These are phyloP conservation scores for Pipistrellus kuhlii DNA, from an alignment of 2,797 vertebrate genomes.

Conservation along the genomic window DNA sequence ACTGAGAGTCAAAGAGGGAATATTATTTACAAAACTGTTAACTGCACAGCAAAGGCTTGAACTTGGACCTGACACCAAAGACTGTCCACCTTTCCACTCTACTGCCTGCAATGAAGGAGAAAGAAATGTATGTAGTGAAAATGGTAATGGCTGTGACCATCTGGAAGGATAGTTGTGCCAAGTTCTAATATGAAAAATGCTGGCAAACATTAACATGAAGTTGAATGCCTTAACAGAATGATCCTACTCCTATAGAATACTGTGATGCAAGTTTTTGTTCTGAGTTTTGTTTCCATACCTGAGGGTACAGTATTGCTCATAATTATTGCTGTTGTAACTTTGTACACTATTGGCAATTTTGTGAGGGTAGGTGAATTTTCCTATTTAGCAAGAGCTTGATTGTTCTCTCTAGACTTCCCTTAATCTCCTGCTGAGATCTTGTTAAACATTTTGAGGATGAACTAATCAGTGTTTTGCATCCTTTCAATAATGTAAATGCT, in stretches of 20 bases:
- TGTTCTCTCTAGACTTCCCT: constrained; percentile 63
- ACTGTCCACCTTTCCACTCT: background rate
- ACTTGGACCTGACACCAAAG: background rate
- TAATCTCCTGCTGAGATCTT: constrained; percentile 71
- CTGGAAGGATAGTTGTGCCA: constrained; percentile 49
- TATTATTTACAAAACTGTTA: background rate
- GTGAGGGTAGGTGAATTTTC: constrained; percentile 61
- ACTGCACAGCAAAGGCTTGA: background rate
- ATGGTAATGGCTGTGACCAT: background rate
- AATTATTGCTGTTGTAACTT: constrained; percentile 26
- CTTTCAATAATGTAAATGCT: constrained; percentile 64
- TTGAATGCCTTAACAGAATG: constrained; percentile 10
- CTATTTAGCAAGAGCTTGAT: constrained; percentile 48
- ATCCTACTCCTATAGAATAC: background rate
- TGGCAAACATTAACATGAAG: background rate
- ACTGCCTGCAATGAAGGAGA: constrained; percentile 1
- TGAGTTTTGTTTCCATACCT: background rate
- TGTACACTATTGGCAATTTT: constrained; percentile 45
- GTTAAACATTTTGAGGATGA: constrained; percentile 75
- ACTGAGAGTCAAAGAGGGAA: background rate
- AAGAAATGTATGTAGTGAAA: background rate
- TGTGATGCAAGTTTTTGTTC: background rate
- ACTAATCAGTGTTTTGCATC: constrained; percentile 70
- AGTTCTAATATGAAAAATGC: background rate
- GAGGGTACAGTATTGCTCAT: background rate